Base-by-base conservation (phyloP, 2,888 invertebrate species). In the Drosophila trichaetosa region DNA sequence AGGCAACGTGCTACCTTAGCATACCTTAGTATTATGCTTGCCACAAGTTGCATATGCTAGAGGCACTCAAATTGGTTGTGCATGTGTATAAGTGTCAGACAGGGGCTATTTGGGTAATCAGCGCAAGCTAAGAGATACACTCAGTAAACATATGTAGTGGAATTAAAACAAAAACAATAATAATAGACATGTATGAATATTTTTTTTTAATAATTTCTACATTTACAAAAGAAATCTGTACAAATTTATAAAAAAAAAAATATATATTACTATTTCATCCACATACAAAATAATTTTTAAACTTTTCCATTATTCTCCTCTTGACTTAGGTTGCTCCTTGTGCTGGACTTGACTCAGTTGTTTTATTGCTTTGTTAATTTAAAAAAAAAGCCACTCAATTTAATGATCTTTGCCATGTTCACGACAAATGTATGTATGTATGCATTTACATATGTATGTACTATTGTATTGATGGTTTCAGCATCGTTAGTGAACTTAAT, bases 321-420 rank as follows among this genome's bases (percentile, higher is more conserved):
- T 48, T 16, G 54, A 42, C 11, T 46, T 13, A 18, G 13, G 13
- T 36, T 46, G n/a, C 38, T 53, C 18, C 18, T 36, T 31, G 8
- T 65, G 56, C 66, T 70, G 67, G 71, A 73, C 64, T 66, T 59
- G 61, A 59, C 69, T 76, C 66, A 65, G 83, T 72, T 82, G 69
- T 83, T 85, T 85, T 88, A 85, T 85, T 88, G 86, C 82, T 82
- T 83, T 80, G 86, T 88, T 86, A 77, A 85, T 86, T 85, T 86
- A 74, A 82, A 86, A 86, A 86, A 86, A 80, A 85, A 83, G 72
- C 78, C 86, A 83, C 82, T 66, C 71, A 60, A 66, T 70, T 84
- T 84, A 80, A 84, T 82, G 85, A 66, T 46, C 56, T 69, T 68
- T 6, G 46, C 53, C 52, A 10, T 56, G 69, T 57, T 68, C 51